A percentile compares a stretch with the other conserved stretches of the same genome.
phyloP scores from a whole-genome alignment of 2,113 vertebrate genomes.

The Phrynocephalus versicolor region DNA sequence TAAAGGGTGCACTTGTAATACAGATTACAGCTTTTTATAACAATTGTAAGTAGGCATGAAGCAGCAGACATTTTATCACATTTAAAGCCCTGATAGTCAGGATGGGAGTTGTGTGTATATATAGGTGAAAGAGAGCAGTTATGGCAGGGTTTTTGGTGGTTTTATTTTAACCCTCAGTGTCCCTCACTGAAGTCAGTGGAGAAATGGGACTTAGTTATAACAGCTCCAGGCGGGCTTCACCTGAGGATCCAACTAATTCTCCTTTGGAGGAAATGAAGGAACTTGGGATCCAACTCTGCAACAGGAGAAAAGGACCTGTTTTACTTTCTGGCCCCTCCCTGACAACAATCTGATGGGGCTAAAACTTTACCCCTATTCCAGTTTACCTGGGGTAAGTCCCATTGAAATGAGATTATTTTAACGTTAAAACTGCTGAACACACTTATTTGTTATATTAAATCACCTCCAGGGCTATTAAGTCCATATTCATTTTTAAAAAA shows the following conservation, averaged over 20 bases:
- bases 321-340: not conserved
- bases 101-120: not conserved
- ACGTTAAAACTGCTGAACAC: conserved; percentile 35
- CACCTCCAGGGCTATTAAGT: conserved; percentile 37
- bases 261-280: not conserved
- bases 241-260: not conserved
- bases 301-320: not conserved
- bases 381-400: not conserved
- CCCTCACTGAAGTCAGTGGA: not conserved
- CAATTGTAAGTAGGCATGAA: not conserved
- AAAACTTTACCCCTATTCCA: not conserved
- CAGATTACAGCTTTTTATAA: conserved; percentile 37
- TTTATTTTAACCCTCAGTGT: not conserved
- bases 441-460: conserved; percentile 38
- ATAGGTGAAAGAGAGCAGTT: not conserved
- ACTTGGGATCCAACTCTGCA: not conserved
- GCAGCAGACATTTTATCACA: not conserved
- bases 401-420: not conserved
- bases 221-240: not conserved
- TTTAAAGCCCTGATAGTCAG: not conserved
- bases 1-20: conserved; percentile 37
- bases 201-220: not conserved
- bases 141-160: not conserved
- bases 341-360: not conserved
- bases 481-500: conserved; percentile 51